Conservation (phyloP, 1,140 invertebrate species). For the Leptinotarsa texana region DNA sequence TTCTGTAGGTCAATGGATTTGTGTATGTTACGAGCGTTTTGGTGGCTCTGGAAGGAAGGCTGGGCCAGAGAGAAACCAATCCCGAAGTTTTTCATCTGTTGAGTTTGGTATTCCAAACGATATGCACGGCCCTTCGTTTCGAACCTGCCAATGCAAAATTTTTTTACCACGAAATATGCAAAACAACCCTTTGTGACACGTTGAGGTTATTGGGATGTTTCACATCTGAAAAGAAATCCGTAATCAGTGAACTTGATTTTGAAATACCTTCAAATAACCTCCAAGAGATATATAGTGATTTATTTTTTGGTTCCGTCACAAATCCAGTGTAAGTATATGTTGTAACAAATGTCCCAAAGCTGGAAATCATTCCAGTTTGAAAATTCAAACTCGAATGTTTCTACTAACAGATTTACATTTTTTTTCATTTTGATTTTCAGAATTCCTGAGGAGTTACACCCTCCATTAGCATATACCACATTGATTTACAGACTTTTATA, state of each 20-base stretch:
- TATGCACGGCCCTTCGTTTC: constrained; percentile 96
- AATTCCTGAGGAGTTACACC: constrained; percentile 68
- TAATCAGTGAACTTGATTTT: constrained; percentile 55
- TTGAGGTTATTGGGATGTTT: constrained; percentile 91
- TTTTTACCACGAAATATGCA: constrained; percentile 94
- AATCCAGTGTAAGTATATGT: constrained; percentile 34
- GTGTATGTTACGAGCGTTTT: constrained; percentile 96
- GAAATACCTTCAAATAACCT: constrained; percentile 57
- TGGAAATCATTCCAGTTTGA: too few relatives aligned
- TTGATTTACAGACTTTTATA: constrained; percentile 83
- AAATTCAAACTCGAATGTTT: too few relatives aligned
- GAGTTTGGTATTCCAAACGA: constrained; percentile 91
- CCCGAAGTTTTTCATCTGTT: constrained; percentile 68
- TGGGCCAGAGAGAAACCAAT: constrained; percentile 59
- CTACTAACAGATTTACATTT: too few relatives aligned
- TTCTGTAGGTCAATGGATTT: constrained; percentile 79
- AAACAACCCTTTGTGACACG: constrained; percentile 90
- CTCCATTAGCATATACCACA: constrained; percentile 73
- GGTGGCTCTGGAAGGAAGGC: constrained; percentile 87
- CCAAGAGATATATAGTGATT: constrained; percentile 65
- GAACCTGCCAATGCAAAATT: constrained; percentile 99
- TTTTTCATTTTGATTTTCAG: constrained; percentile 51
- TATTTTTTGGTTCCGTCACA: constrained; percentile 73
- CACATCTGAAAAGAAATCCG: constrained; percentile 59
- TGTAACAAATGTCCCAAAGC: neutral